These are phyloP conservation scores for Abscondita cerata DNA, from an alignment of 2,888 invertebrate species.

Conservation along the genomic window DNA sequence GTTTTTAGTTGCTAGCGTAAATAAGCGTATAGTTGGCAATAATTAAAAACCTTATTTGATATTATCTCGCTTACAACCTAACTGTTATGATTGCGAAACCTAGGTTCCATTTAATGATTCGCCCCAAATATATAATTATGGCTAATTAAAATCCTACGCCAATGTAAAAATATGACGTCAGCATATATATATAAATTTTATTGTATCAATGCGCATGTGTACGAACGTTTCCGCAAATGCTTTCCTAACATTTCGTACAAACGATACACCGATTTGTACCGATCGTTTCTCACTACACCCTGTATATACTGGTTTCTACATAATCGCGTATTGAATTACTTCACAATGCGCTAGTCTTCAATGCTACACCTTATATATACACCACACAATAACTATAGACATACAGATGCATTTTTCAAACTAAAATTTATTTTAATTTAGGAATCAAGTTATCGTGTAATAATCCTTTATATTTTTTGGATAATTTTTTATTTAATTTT, in stretches of 20 bases:
- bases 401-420: too few relatives aligned
- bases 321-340: slow-evolving; percentile 9
- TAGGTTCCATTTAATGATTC: not conserved
- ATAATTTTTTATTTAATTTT: too few relatives aligned
- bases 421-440: too few relatives aligned
- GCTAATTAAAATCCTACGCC: slow-evolving; percentile 13
- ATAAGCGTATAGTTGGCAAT: too few relatives aligned
- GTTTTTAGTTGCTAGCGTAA: not conserved
- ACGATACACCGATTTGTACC: slow-evolving; percentile 1
- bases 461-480: too few relatives aligned
- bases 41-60: too few relatives aligned
- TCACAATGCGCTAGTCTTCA: not conserved
- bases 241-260: slow-evolving; percentile 3
- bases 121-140: not conserved
- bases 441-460: too few relatives aligned
- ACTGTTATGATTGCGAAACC: not conserved
- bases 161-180: slow-evolving; percentile 13
- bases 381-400: too few relatives aligned
- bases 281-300: slow-evolving; percentile 15
- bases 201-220: slow-evolving; percentile 20
- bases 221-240: slow-evolving; percentile 5
- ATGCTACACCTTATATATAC: too few relatives aligned
- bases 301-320: slow-evolving; percentile 7
- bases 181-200: not conserved
- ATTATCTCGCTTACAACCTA: not conserved